Evolutionary conservation across 2,113 vertebrate genomes (phyloP), one percentile per base, ranked within the genome.

Genomic region (Dipodomys stephensi): DNA sequence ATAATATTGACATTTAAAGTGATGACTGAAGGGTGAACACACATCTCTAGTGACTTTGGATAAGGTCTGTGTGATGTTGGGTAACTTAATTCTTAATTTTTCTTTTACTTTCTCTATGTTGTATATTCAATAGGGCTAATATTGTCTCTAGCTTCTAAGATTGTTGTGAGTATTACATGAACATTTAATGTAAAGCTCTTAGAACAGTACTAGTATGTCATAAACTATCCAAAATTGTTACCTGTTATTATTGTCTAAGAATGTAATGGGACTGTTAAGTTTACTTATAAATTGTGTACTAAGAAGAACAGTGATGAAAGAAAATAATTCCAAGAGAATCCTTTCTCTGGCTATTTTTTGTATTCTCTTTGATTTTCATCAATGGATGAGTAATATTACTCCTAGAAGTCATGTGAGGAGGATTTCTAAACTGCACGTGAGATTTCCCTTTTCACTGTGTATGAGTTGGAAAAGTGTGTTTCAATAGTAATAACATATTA

Each of bases 241-340:
- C 65, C 65, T 78, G 46, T 73, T 92, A 44, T 64, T 78, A 88
- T 93, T 67, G n/a, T 62, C 39, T 85, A 79, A 67, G 64, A 80
- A 60, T 83, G 39, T 44, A 90, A 67, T 84, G 25, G 85, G 88
- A 89, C 72, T 87, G 79, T 95, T 22, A 62, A 81, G 78, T 78
- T 82, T 35, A 84, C 20, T 4, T 82, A 15, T 85, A 90, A 82
- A 92, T 93, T 67, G 2, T 16, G 23, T 82, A 69, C 92, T 94
- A 93, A 81, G 44, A 94, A 46, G 20, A 87, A 90, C 53, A 78
- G 22, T 68, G 44, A 92, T 95, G 25, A 68, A 80, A 89, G 67
- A 95, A 57, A 85, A 73, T 78, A 93, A 82, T 92, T 95, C 32
- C n/a, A 68, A n/a, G n/a, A 28, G 46, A 93, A 85, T 85, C 22